phyloP scores from a whole-genome alignment of 2,113 vertebrate species.

The Oceanites oceanicus region DNA sequence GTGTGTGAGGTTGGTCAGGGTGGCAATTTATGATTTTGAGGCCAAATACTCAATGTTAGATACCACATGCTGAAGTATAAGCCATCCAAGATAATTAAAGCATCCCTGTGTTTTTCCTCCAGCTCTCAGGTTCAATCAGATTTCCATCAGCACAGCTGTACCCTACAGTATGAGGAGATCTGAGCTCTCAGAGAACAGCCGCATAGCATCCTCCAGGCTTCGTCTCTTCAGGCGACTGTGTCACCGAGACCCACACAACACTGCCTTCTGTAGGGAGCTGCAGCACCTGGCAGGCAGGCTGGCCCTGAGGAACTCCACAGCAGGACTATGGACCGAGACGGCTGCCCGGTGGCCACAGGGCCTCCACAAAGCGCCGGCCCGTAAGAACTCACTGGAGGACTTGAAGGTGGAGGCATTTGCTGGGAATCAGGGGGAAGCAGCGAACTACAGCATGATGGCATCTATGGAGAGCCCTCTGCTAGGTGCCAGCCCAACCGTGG shows the following conservation, averaged over 20 bases:
- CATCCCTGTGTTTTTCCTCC: not conserved
- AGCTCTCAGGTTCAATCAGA: constrained; percentile 57
- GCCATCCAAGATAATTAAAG: not conserved
- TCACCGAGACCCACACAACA: not conserved
- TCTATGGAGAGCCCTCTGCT: constrained; percentile 38
- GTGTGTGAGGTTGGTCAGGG: not conserved
- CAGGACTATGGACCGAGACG: not conserved
- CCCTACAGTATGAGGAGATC: constrained; percentile 35
- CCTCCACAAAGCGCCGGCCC: not conserved
- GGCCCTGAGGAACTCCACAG: constrained; percentile 4
- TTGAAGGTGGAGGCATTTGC: constrained; percentile 38
- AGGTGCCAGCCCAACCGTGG: constrained; percentile 45
- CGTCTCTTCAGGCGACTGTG: constrained; percentile 48
- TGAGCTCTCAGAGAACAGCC: not conserved
- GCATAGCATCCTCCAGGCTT: not conserved
- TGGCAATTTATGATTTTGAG: not conserved
- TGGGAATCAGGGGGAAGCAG: constrained; percentile 46
- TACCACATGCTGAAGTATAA: not conserved
- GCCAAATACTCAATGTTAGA: not conserved
- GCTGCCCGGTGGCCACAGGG: constrained; percentile 9
- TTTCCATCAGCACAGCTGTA: constrained; percentile 60
- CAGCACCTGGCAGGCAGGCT: constrained; percentile 23
- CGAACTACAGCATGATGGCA: constrained; percentile 45
- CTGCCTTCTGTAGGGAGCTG: constrained; percentile 62
- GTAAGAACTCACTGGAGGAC: constrained; percentile 46